Conservation (phyloP, 2,888 invertebrate species). For the Thysanoteuthis rhombus region DNA sequence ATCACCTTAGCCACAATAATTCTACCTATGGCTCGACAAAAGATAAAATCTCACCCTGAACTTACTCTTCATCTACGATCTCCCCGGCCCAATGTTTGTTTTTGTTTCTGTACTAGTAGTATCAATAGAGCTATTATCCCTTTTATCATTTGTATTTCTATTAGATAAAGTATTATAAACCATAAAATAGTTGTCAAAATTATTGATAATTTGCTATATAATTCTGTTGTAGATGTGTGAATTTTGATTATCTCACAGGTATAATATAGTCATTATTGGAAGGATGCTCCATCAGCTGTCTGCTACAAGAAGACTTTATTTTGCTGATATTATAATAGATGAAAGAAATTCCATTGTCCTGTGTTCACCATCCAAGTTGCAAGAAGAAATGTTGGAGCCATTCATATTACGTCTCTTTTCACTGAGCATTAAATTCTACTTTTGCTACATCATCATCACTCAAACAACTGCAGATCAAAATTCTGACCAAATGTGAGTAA, state of each 20-base stretch:
- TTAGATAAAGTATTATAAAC: too few relatives aligned
- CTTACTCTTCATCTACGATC: too few relatives aligned
- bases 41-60: too few relatives aligned
- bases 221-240: too few relatives aligned
- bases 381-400: not conserved
- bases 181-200: too few relatives aligned
- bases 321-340: conserved; percentile 16
- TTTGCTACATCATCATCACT: conserved; percentile 13
- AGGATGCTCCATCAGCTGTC: not conserved
- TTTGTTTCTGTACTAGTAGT: too few relatives aligned
- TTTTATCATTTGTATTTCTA: too few relatives aligned
- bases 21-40: too few relatives aligned
- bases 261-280: conserved; percentile 25
- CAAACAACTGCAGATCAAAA: not conserved
- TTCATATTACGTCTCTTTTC: conserved; percentile 2
- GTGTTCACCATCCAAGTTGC: not conserved
- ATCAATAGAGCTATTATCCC: too few relatives aligned
- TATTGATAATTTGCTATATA: too few relatives aligned
- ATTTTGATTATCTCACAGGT: not conserved
- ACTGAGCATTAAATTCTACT: not conserved
- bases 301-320: not conserved
- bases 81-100: too few relatives aligned
- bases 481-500: not conserved
- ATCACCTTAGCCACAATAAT: too few relatives aligned
- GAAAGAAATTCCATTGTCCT: conserved; percentile 14